Percentiles rank a stretch among this genome's conserved stretches.
Conservation (phyloP, 2,113 vertebrate species). For the Narcine bancroftii region DNA sequence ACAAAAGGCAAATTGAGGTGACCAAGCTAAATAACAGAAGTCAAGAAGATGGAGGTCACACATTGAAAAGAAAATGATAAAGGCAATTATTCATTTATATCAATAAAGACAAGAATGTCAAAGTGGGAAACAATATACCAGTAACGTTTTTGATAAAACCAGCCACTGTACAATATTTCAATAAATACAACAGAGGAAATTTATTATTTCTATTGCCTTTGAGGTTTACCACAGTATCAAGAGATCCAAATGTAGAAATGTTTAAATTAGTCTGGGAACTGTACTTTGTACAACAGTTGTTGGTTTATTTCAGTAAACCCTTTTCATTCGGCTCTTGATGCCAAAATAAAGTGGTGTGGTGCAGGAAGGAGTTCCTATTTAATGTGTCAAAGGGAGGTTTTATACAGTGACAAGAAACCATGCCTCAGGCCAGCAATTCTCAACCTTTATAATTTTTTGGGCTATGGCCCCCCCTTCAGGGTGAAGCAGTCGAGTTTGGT, state of each 20-base stretch:
- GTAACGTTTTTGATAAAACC: not conserved
- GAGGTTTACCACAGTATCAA: constrained; percentile 5
- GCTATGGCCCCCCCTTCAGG: too few species aligned
- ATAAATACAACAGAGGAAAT: not conserved
- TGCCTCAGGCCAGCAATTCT: too few species aligned
- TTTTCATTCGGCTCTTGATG: not conserved
- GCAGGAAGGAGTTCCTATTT: not conserved
- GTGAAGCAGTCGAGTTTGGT: too few species aligned
- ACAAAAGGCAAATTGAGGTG: too few species aligned
- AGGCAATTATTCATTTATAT: not conserved
- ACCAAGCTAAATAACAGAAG: not conserved
- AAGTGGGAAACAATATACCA: not conserved
- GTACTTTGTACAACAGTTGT: not conserved
- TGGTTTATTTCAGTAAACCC: not conserved
- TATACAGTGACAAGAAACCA: not conserved
- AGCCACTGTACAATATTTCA: not conserved
- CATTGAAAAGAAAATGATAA: not conserved
- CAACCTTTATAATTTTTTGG: too few species aligned
- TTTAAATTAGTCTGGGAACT: not conserved
- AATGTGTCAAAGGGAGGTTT: not conserved
- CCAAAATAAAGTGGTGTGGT: not conserved
- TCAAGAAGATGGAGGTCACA: not conserved
- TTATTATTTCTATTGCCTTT: not conserved
- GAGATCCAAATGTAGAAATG: not conserved
- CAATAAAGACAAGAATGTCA: not conserved